phyloP scores from a whole-genome alignment of 2,113 vertebrate genomes.

The Lagopus muta region DNA sequence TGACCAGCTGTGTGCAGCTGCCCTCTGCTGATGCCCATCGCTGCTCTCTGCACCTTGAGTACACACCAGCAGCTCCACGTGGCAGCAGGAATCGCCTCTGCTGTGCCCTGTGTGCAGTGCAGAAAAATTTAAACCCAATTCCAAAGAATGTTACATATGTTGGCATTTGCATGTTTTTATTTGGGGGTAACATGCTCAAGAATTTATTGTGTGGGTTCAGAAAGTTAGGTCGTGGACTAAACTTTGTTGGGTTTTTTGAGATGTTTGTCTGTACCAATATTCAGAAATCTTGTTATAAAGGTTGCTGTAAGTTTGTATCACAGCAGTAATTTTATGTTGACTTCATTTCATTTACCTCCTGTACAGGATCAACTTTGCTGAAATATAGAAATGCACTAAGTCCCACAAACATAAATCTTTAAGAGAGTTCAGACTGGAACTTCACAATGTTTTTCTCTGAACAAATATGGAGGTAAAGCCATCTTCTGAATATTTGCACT shows the following conservation, averaged over 20 bases:
- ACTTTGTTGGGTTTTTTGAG: not conserved
- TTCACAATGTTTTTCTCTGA: not conserved
- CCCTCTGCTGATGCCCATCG: no score
- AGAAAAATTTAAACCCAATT: not conserved
- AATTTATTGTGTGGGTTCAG: not conserved
- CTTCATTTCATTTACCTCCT: slow-evolving; percentile 20
- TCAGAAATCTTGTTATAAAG: not conserved
- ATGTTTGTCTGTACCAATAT: not conserved
- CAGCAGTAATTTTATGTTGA: not conserved
- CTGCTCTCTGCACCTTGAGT: no score
- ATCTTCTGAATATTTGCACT: slow-evolving; percentile 50
- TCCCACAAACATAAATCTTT: not conserved
- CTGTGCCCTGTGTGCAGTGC: not conserved
- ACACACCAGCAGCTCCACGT: not conserved
- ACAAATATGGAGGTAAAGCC: not conserved
- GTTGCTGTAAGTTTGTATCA: not conserved
- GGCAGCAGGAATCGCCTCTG: not conserved
- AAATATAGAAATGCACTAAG: not conserved
- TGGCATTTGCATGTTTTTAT: not conserved
- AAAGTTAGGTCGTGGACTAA: not conserved
- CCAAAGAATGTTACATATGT: not conserved
- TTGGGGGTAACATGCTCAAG: rapidly evolving
- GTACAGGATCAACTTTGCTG: not conserved
- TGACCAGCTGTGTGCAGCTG: no score
- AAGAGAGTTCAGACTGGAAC: not conserved